Evolutionary conservation across 1,140 invertebrate species (phyloP), one percentile per base, ranked within the genome.

Genomic region (Drosophila ohnishii): DNA sequence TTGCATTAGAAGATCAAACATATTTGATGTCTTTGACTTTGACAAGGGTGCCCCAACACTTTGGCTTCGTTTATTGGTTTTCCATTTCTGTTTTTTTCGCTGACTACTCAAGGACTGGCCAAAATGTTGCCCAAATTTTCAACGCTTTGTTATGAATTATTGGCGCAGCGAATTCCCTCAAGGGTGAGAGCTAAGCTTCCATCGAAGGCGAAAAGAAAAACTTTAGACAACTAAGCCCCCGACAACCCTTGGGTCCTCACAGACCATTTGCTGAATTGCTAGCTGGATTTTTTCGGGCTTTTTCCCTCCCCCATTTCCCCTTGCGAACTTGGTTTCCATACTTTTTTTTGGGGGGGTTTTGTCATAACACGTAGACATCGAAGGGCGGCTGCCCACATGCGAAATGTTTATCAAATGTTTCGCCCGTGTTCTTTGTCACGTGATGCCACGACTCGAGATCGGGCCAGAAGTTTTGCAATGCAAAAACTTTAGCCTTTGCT

Each of bases 321-420:
- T 55, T 61, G 59, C 9, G 10, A 28, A 50, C 28, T 34, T 32
- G n/a, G 42, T 25, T 64, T 64, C 34, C 5, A 19, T 19, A 19
- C 19, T n/a, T 30, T 22, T 13, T 10, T 63, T 39, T 51, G 53
- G 30, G 34, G 7, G 32, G 56, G 69, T 57, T 77, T 76, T 73
- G 71, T 76, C 83, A 79, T 76, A 86, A 69, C 66, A 87, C 75
- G 83, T 79, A 81, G 60, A 47, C 55, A 22, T 57, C 59, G 60
- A 57, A 75, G 60, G 60, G 53, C 66, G 32, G 53, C 66, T 63
- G 69, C 64, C 66, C 81, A 69, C 77, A 81, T 87, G 76, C 80
- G 76, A 81, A 83, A 83, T 86, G 83, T 87, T 86, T 86, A 86
- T 87, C 83, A 87, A 86, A 86, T 87, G 83, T 83, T 86, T 87